Conservation (phyloP, 2,113 vertebrate genomes). For the Tragelaphus scriptus region DNA sequence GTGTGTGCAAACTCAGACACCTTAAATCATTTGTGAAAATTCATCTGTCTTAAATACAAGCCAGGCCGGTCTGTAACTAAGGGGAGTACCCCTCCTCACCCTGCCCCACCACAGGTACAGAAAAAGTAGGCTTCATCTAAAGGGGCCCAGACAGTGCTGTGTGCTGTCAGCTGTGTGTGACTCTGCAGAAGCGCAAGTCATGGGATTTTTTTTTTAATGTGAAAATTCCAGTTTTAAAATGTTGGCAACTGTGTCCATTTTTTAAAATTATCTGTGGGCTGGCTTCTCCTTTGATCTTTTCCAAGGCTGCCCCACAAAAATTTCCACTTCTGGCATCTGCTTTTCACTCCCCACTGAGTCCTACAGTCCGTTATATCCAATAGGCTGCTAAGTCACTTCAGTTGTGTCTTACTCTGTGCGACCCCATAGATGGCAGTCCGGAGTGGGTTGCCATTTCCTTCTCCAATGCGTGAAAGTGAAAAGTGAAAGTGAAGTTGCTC, state of each 20-base stretch:
- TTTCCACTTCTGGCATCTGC: neutral
- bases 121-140: no score
- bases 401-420: no score
- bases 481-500: no score
- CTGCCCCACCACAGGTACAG: no score
- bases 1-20: neutral
- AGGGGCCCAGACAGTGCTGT: no score
- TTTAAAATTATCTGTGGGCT: neutral
- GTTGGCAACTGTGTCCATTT: neutral
- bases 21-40: neutral
- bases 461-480: no score
- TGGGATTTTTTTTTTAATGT: neutral
- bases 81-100: neutral
- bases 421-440: no score
- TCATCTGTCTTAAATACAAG: neutral
- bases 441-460: no score
- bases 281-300: neutral
- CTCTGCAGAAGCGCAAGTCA: neutral
- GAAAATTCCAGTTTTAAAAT: neutral
- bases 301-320: neutral
- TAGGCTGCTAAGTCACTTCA: no score
- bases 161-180: neutral
- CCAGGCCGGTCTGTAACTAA: neutral
- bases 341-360: neutral
- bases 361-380: neutral